A percentile compares a stretch with the other conserved stretches of the same genome.
Evolutionary conservation across 1,140 invertebrate genomes (phyloP).

Genomic region (Drosophila persimilis): DNA sequence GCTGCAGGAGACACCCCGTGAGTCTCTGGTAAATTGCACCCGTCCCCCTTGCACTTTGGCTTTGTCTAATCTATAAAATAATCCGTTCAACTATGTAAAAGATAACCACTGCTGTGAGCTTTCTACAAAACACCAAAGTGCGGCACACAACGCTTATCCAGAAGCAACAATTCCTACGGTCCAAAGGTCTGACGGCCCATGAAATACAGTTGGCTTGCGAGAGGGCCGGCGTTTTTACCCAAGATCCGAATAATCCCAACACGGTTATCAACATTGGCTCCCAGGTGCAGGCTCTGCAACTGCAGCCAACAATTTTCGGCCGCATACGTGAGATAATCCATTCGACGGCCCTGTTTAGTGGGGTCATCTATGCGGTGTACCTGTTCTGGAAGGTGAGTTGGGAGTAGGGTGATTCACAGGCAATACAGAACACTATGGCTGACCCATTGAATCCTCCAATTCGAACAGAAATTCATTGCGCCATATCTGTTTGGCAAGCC

Average conservation of each 20-base stretch:
- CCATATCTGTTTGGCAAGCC: conserved; percentile 87
- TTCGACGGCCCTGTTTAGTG: conserved; percentile 87
- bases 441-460: neutral
- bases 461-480: conserved; percentile 86
- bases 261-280: conserved; percentile 79
- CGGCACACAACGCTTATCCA: conserved; percentile 88
- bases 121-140: conserved; percentile 93
- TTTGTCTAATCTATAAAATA: conserved; percentile 58
- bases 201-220: conserved; percentile 90
- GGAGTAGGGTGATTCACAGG: neutral
- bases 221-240: conserved; percentile 84
- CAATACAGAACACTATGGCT: neutral
- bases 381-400: conserved; percentile 88
- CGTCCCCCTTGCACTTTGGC: conserved; percentile 6
- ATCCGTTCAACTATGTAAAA: conserved; percentile 69
- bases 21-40: conserved; percentile 67
- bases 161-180: conserved; percentile 91
- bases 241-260: conserved; percentile 74
- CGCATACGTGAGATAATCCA: conserved; percentile 87
- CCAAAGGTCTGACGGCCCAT: conserved; percentile 91
- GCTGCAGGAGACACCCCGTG: conserved; percentile 52
- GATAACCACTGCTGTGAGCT: conserved; percentile 93
- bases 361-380: conserved; percentile 88
- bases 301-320: conserved; percentile 81
- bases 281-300: conserved; percentile 70